phyloP scores from a whole-genome alignment of 2,888 invertebrate species.

The Thysanoteuthis rhombus region DNA sequence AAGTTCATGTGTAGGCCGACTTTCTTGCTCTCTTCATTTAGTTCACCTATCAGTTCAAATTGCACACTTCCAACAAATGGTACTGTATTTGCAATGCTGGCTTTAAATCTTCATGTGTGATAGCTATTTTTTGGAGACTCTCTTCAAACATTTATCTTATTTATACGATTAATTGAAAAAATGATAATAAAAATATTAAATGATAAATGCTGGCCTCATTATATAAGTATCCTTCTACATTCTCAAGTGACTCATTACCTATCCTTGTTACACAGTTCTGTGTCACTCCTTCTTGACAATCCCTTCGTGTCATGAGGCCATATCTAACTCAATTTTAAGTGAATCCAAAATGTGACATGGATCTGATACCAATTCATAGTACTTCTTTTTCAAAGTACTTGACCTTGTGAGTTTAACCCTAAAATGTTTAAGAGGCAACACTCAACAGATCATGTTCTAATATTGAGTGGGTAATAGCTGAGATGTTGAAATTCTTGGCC shows the following conservation, averaged over 20 bases:
- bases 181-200: not conserved
- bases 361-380: not conserved
- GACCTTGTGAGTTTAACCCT: not conserved
- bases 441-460: not conserved
- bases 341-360: not conserved
- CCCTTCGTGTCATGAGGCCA: not conserved
- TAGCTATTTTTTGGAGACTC: not conserved
- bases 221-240: not conserved
- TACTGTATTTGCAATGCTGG: not conserved
- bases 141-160: too few species aligned
- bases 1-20: too few species aligned
- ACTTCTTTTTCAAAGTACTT: not conserved
- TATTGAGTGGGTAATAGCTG: not conserved
- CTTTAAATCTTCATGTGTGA: not conserved
- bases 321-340: not conserved
- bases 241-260: slow-evolving; percentile 12
- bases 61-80: not conserved
- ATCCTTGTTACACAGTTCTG: not conserved
- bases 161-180: not conserved
- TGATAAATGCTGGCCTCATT: not conserved
- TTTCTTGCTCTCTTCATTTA: too few species aligned
- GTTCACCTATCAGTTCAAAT: not conserved
- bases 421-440: not conserved
- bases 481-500: not conserved
- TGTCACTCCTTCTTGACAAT: not conserved